phyloP scores from a whole-genome alignment of 2,113 vertebrate species.

The Gambusia affinis region DNA sequence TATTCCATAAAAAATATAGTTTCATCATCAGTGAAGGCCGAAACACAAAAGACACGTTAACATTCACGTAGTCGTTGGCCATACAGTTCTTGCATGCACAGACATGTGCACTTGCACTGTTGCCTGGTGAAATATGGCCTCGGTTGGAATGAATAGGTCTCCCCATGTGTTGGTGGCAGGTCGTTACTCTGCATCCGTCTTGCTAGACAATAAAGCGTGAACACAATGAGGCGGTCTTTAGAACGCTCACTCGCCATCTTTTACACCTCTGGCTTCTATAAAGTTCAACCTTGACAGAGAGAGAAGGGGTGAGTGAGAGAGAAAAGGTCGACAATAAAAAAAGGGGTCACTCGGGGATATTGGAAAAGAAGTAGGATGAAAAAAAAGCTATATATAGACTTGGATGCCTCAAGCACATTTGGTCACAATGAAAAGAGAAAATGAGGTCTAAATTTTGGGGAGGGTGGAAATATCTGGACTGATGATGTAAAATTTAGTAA shows the following conservation, averaged over 20 bases:
- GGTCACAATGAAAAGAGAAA: conserved; percentile 48
- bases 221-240: conserved; percentile 74
- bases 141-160: conserved; percentile 71
- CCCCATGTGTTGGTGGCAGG: conserved; percentile 66
- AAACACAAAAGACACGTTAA: conserved; percentile 38
- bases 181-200: conserved; percentile 76
- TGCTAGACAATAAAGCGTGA: conserved; percentile 75
- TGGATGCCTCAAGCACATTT: conserved; percentile 34
- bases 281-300: conserved; percentile 80
- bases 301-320: conserved; percentile 30
- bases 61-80: conserved; percentile 25
- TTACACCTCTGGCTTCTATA: conserved; percentile 73
- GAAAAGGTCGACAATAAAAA: conserved; percentile 19
- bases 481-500: conserved; percentile 25
- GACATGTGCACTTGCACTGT: conserved; percentile 34
- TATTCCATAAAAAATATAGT: no score
- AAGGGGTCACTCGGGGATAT: conserved; percentile 12
- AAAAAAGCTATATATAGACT: conserved; percentile 53
- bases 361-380: conserved; percentile 19
- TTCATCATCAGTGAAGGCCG: conserved; percentile 14
- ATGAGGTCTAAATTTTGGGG: conserved; percentile 32
- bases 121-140: conserved; percentile 64
- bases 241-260: conserved; percentile 66
- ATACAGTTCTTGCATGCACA: conserved; percentile 24
- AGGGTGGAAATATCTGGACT: conserved; percentile 32